Conservation (phyloP, 2,797 vertebrate genomes). For the Psittacula echo region DNA sequence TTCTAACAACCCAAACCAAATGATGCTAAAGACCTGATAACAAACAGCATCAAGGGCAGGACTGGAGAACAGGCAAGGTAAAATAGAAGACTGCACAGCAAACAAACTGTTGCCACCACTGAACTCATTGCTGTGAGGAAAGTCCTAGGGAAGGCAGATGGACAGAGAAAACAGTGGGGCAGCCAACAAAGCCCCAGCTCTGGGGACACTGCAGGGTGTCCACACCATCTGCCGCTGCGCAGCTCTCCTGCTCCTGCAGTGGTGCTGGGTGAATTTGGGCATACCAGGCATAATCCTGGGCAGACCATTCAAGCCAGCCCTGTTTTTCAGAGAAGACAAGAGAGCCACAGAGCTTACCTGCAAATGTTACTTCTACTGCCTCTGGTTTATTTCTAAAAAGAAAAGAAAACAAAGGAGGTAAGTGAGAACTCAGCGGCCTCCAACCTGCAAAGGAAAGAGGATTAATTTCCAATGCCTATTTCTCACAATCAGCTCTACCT, state of each 20-base stretch:
- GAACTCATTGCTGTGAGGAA: neutral
- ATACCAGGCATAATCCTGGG: accelerated
- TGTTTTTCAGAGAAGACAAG: neutral
- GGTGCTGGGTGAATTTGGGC: neutral
- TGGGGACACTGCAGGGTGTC: neutral
- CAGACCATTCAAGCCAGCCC: neutral
- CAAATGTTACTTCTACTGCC: conserved; percentile 98
- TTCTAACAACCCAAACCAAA: neutral
- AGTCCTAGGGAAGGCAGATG: neutral
- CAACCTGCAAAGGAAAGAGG: conserved; percentile 25
- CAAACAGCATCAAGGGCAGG: neutral
- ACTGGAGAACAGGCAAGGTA: neutral
- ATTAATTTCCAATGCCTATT: conserved; percentile 10
- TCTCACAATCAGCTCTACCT: neutral
- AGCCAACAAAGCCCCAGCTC: neutral
- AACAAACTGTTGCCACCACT: neutral
- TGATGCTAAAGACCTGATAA: neutral
- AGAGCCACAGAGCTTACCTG: conserved; percentile 82
- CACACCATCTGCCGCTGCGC: accelerated
- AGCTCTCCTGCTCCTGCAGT: neutral
- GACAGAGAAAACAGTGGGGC: neutral
- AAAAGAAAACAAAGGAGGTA: conserved; percentile 52
- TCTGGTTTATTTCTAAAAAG: conserved; percentile 95
- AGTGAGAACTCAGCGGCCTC: neutral
- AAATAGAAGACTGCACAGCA: neutral